Evolutionary conservation across 1,140 invertebrate genomes (phyloP).

Genomic region (Scaptomyza graminum): DNA sequence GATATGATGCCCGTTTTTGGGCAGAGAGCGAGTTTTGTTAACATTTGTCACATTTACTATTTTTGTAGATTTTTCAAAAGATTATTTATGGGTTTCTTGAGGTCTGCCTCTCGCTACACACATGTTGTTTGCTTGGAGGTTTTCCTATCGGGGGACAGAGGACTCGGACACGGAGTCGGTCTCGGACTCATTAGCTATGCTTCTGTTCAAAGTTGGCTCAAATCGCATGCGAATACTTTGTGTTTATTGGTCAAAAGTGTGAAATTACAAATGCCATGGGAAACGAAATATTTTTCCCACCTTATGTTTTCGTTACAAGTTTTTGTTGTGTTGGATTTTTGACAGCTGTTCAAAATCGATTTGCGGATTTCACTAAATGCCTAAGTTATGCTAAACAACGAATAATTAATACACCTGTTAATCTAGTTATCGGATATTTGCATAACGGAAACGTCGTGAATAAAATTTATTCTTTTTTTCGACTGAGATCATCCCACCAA

Average conservation of each 20-base stretch:
- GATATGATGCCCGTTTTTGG: not conserved
- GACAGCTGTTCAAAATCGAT: constrained; percentile 33
- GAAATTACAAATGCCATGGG: constrained; percentile 53
- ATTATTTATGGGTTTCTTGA: constrained; percentile 73
- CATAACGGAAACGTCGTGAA: constrained; percentile 8
- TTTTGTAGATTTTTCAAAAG: constrained; percentile 51
- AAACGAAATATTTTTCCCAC: constrained; percentile 67
- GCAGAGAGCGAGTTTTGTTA: constrained; percentile 41
- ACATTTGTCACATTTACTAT: constrained; percentile 70
- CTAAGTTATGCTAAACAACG: not conserved
- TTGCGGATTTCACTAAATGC: not conserved
- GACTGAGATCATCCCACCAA: constrained; percentile 25
- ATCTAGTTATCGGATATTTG: constrained; percentile 1
- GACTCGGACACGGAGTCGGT: no score
- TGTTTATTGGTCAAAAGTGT: constrained; percentile 58
- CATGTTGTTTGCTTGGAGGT: constrained; percentile 18
- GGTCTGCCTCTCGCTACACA: constrained; percentile 39
- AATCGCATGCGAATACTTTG: constrained; percentile 63
- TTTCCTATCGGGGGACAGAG: not conserved
- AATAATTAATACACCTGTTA: constrained; percentile 44
- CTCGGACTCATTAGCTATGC: constrained; percentile 54
- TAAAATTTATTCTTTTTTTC: not conserved
- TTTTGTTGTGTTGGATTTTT: constrained; percentile 28
- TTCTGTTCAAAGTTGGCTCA: constrained; percentile 67
- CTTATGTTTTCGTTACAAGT: constrained; percentile 44